A percentile compares a stretch with the other conserved stretches of the same genome.
These are phyloP conservation scores for Lutraria rhynchaena DNA, from an alignment of 1,140 invertebrate species.

Conservation along the genomic window DNA sequence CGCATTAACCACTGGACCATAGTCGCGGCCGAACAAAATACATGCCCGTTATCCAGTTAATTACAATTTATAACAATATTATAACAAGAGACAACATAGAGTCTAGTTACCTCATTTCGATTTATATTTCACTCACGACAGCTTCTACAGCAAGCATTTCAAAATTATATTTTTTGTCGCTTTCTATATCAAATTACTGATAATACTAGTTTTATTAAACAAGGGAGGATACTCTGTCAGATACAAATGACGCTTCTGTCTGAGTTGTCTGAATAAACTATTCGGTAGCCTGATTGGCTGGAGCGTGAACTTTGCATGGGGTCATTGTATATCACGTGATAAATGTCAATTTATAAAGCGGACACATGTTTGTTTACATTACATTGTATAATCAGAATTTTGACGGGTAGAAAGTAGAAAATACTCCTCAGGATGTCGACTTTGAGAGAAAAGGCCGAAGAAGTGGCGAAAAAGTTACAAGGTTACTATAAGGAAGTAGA, in stretches of 20 bases:
- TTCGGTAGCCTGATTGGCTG: neutral
- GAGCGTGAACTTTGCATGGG: neutral
- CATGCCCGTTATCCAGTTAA: too few species aligned
- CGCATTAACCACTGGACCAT: too few species aligned
- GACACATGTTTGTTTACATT: conserved; percentile 34
- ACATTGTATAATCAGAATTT: neutral
- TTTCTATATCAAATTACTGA: too few species aligned
- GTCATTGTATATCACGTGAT: conserved; percentile 27
- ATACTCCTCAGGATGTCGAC: too few species aligned
- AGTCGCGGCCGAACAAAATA: too few species aligned
- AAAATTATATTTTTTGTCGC: too few species aligned
- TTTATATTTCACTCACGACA: too few species aligned
- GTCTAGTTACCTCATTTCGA: too few species aligned
- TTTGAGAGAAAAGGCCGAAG: conserved; percentile 43
- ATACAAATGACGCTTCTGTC: neutral
- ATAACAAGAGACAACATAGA: too few species aligned
- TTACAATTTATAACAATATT: too few species aligned
- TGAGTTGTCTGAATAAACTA: neutral
- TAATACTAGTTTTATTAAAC: too few species aligned
- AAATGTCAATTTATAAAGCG: conserved; percentile 32
- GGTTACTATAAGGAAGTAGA: conserved; percentile 54
- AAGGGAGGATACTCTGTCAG: neutral
- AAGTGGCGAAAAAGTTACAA: conserved; percentile 59
- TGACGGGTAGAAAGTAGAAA: neutral
- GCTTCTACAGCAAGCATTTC: too few species aligned